Base-by-base conservation (phyloP, 2,888 invertebrate species). In the Zonitis immaculata region DNA sequence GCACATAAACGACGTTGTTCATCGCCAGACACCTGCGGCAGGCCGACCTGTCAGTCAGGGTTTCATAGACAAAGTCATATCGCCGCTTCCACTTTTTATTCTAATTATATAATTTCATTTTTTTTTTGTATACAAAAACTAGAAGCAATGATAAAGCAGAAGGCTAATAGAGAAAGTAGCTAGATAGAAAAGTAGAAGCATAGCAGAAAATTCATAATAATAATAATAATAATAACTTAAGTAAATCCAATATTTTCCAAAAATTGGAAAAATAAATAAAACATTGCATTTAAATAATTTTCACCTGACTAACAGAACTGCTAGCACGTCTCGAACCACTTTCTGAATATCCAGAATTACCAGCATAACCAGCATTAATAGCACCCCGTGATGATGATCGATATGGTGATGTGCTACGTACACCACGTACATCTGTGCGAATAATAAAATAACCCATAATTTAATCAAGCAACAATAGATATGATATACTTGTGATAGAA, bases 301-400 rank as follows among this genome's bases (percentile, higher is more conserved):
- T 64, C 74, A 87, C 87, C 82, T 87, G 87, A 63, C 87, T 87
- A 18, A 87, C 86, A 25, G 86, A 87, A 68, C 86, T 87, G 63
- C 87, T 87, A 2, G 87, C 86, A 56, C 87, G 76, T 49, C 87
- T 77, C 0, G 86, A 86, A 0, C 83, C 84, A 0, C 77, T 75
- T 51, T 86, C 85, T 0, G 82, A 81, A 28, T 67, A 64, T 50
- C 65, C 71, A 49, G 80, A 76, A 60, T 75, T 75, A 50, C 75
- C 74, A 49, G 75, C 76, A 63, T 79, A 79, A 54, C 78, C 78
- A 52, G 76, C 69, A 65, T 78, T 79, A 47, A 77, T 73, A 44
- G 76, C 75, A 9, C 76, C 76, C 46, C 74, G 72, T 42, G 74
- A 73, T 1, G 80, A 79, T 2, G 80, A 78, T 52, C 84, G 77